Conservation (phyloP, 2,888 invertebrate species). For the Lypha dubia region DNA sequence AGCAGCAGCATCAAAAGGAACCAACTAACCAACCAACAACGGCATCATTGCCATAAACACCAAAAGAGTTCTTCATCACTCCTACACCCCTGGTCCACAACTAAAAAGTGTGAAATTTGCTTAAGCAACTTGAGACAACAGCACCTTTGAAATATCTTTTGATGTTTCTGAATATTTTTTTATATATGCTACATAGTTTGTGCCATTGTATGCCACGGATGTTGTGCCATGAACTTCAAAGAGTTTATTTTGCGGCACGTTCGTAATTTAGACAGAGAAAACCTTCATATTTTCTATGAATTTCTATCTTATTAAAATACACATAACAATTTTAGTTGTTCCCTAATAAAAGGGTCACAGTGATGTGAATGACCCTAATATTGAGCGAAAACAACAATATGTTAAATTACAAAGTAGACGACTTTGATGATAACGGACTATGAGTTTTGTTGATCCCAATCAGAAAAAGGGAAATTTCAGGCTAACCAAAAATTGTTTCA, state of each 20-base stretch:
- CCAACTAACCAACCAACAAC: conserved; percentile 40
- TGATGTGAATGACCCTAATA: no score
- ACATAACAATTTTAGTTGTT: no score
- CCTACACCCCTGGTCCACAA: not conserved
- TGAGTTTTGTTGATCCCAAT: no score
- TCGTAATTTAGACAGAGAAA: conserved; percentile 7
- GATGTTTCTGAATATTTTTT: conserved; percentile 14
- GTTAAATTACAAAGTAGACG: no score
- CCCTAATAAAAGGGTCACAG: no score
- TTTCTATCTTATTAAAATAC: no score
- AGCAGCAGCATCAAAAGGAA: conserved; percentile 36
- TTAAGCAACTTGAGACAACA: conserved; percentile 56
- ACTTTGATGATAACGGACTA: no score
- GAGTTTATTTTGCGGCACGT: conserved; percentile 40
- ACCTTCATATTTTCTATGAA: conserved; percentile 25
- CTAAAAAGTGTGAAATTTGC: conserved; percentile 65
- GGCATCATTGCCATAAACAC: conserved; percentile 54
- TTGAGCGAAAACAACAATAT: no score
- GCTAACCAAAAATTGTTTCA: no score
- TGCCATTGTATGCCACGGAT: conserved; percentile 23
- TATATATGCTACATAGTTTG: conserved; percentile 1
- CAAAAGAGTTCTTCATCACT: conserved; percentile 32
- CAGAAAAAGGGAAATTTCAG: no score
- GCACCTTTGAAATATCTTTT: conserved; percentile 61
- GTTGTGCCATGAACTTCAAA: conserved; percentile 64